These are phyloP conservation scores for Megaleporinus macrocephalus DNA, from an alignment of 2,113 vertebrate genomes.

Conservation along the genomic window DNA sequence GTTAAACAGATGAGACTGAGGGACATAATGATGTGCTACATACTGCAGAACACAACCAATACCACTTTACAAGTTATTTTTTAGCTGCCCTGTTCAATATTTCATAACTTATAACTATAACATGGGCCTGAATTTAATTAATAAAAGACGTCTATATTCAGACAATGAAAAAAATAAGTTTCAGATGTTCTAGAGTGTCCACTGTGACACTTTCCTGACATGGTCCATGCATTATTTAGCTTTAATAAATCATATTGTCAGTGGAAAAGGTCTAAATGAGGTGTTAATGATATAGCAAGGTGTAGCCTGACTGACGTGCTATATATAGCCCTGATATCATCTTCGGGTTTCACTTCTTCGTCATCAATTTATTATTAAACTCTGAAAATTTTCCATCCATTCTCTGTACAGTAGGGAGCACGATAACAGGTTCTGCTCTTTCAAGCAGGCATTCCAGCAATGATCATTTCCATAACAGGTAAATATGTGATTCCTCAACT, in stretches of 20 bases:
- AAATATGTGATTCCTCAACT: background rate
- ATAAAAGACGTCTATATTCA: background rate
- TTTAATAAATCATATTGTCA: constrained; percentile 33
- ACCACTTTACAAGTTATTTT: too few species aligned
- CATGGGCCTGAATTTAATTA: background rate
- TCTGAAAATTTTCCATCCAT: background rate
- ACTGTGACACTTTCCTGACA: constrained; percentile 15
- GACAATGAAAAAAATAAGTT: background rate
- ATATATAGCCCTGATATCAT: constrained; percentile 15
- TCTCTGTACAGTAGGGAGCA: background rate
- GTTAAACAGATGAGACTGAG: too few species aligned
- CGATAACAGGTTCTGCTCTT: background rate
- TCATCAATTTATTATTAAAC: background rate
- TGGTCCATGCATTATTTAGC: constrained; percentile 32
- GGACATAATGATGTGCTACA: too few species aligned
- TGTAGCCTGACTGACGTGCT: constrained; percentile 3
- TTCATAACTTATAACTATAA: too few species aligned
- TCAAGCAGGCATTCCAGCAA: background rate
- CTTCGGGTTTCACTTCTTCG: background rate
- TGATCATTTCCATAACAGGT: background rate
- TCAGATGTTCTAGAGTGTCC: background rate
- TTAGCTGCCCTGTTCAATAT: too few species aligned
- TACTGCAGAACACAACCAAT: too few species aligned
- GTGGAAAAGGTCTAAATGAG: constrained; percentile 14
- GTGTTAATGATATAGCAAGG: background rate